Conservation (phyloP, 1,140 invertebrate species). For the Ceratosolen fusciceps region DNA sequence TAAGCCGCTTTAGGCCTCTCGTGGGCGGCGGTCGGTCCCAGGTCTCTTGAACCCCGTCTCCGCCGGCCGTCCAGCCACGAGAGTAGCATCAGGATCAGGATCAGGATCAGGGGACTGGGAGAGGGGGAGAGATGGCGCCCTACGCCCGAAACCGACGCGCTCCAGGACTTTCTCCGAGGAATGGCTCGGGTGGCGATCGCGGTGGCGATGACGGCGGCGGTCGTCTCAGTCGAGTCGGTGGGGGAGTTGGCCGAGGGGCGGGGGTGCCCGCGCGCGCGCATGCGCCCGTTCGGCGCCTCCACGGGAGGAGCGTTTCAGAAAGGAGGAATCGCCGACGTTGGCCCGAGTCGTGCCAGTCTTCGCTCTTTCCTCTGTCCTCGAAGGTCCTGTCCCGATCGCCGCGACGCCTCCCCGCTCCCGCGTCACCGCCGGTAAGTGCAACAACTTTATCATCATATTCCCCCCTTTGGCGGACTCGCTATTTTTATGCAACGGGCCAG, state of each 20-base stretch:
- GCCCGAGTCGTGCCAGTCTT: background rate
- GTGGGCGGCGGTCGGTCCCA: too few species aligned
- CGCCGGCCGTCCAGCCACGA: too few species aligned
- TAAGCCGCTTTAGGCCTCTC: too few species aligned
- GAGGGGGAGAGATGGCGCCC: too few species aligned
- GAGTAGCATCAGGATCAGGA: too few species aligned
- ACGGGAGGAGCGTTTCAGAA: background rate
- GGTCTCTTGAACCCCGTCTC: too few species aligned
- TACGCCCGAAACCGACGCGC: too few species aligned
- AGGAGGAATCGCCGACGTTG: background rate
- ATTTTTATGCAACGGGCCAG: background rate
- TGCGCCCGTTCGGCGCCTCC: background rate
- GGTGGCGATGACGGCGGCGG: background rate
- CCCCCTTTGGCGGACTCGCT: background rate
- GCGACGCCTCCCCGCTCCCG: background rate
- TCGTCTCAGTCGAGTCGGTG: background rate
- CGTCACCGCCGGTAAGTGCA: conserved; percentile 13
- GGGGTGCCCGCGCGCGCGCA: background rate
- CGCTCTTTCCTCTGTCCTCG: background rate
- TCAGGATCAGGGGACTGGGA: too few species aligned
- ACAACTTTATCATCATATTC: background rate
- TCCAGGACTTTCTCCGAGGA: background rate
- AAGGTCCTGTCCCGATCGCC: background rate
- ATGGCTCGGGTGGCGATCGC: background rate
- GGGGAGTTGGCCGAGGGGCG: background rate